A percentile compares a stretch with the other conserved stretches of the same genome.
Conservation (phyloP, 2,888 invertebrate species). For the Yponomeuta sedellus region DNA sequence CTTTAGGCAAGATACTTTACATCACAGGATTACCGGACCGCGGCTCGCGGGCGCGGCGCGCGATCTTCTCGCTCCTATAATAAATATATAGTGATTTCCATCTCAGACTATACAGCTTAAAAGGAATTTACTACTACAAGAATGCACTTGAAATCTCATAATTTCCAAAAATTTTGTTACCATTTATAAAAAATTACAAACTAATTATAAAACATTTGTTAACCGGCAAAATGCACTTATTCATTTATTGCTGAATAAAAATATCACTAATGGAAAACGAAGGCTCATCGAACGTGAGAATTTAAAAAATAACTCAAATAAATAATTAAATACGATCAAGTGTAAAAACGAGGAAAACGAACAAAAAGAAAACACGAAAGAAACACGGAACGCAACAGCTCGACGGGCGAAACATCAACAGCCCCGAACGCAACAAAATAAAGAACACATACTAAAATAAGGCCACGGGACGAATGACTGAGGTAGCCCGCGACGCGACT, state of each 20-base stretch:
- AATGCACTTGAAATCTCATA: slow-evolving; percentile 75
- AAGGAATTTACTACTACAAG: slow-evolving; percentile 71
- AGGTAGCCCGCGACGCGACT: slow-evolving; percentile 69
- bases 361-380: slow-evolving; percentile 69
- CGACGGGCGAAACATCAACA: slow-evolving; percentile 71
- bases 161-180: slow-evolving; percentile 63
- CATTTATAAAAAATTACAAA: slow-evolving; percentile 62
- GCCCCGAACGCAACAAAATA: slow-evolving; percentile 71
- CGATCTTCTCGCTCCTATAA: slow-evolving; percentile 25
- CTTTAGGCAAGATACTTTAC: slow-evolving; percentile 69
- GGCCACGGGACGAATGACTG: slow-evolving; percentile 72
- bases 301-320: slow-evolving; percentile 43
- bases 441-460: slow-evolving; percentile 45
- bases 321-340: slow-evolving; percentile 70
- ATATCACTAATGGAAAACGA: slow-evolving; percentile 76
- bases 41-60: slow-evolving; percentile 18
- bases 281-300: slow-evolving; percentile 64
- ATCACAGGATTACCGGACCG: slow-evolving; percentile 61
- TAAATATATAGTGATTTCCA: slow-evolving; percentile 45
- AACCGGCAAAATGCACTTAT: slow-evolving; percentile 69
- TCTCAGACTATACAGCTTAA: slow-evolving; percentile 73
- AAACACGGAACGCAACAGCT: slow-evolving; percentile 66
- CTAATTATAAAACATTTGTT: slow-evolving; percentile 63
- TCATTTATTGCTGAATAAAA: slow-evolving; percentile 73
- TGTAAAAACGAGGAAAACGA: slow-evolving; percentile 51